Percentiles rank a stretch among this genome's conserved stretches.
phyloP scores from a whole-genome alignment of 2,797 vertebrate species.

The Oreonectes daqikongensis region DNA sequence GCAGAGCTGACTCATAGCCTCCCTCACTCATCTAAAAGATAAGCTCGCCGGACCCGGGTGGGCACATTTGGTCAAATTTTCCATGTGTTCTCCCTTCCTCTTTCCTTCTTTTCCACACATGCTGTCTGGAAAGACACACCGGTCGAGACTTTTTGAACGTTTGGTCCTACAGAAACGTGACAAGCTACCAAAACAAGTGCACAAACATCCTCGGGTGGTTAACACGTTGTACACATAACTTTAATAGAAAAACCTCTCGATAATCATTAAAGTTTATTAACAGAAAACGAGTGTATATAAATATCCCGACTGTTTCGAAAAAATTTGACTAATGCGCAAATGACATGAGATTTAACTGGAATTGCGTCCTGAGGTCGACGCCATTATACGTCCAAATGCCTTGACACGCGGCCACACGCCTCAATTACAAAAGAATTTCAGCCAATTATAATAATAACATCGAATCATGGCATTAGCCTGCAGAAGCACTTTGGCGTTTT shows the following conservation, averaged over 20 bases:
- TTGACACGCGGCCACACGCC: conserved; percentile 24
- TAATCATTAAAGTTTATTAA: background rate
- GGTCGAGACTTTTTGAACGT: conserved; percentile 13
- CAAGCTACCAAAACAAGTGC: background rate
- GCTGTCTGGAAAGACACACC: conserved; percentile 36
- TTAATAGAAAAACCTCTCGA: background rate
- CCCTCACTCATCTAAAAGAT: conserved; percentile 17
- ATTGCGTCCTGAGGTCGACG: background rate
- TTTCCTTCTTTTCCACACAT: conserved; percentile 17
- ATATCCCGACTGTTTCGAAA: background rate
- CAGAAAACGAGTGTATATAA: background rate
- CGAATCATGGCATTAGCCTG: conserved; percentile 38
- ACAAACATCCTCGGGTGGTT: conserved; percentile 3
- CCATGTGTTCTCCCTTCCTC: conserved; percentile 15
- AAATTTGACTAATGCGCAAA: background rate
- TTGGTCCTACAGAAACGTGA: conserved; percentile 27
- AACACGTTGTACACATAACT: background rate
- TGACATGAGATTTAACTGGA: background rate
- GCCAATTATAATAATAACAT: conserved; percentile 50
- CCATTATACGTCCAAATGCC: background rate
- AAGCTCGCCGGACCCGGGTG: conserved; percentile 6
- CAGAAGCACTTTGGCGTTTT: conserved; percentile 48
- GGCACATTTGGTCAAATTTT: conserved; percentile 48
- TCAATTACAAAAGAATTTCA: conserved; percentile 46
- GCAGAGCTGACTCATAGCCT: conserved; percentile 34